Percentiles rank a stretch among this genome's conserved stretches.
Conservation (phyloP, 1,140 invertebrate species). For the Anoplophora glabripennis region DNA sequence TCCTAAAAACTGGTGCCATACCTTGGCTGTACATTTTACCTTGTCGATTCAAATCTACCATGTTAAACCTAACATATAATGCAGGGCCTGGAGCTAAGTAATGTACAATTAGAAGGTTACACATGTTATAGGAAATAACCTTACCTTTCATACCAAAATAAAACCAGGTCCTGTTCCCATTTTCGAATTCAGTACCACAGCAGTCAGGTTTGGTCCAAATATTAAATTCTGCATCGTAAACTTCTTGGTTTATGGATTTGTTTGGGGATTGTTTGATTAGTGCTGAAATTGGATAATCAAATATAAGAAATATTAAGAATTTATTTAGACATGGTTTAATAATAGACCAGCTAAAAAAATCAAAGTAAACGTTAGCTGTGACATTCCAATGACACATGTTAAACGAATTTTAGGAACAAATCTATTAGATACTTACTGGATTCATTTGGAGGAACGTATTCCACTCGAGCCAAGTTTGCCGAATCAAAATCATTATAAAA, state of each 20-base stretch:
- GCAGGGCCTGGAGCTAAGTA: conserved; percentile 55
- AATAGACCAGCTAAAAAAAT: not conserved
- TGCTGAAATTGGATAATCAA: conserved; percentile 6
- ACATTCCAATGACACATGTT: conserved; percentile 3
- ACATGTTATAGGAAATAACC: not conserved
- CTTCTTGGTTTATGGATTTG: conserved; percentile 44
- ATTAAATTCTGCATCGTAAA: conserved; percentile 79
- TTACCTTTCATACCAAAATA: conserved; percentile 75
- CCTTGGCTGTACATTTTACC: conserved; percentile 89
- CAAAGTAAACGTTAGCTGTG: not conserved
- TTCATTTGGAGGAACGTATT: conserved; percentile 56
- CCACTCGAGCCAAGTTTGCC: conserved; percentile 78
- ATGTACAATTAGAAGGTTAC: not conserved
- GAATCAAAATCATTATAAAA: conserved; percentile 85
- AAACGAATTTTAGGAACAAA: conserved; percentile 9
- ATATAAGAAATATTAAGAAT: not conserved
- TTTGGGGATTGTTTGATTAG: conserved; percentile 21
- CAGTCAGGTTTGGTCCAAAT: conserved; percentile 90
- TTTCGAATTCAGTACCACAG: conserved; percentile 83
- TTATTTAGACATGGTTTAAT: not conserved
- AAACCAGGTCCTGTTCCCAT: conserved; percentile 91
- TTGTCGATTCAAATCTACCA: conserved; percentile 87
- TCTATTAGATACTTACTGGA: conserved; percentile 35
- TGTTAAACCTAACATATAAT: conserved; percentile 71
- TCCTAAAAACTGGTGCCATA: conserved; percentile 78